Conservation (phyloP, 2,113 vertebrate species). For the Sula dactylatra region DNA sequence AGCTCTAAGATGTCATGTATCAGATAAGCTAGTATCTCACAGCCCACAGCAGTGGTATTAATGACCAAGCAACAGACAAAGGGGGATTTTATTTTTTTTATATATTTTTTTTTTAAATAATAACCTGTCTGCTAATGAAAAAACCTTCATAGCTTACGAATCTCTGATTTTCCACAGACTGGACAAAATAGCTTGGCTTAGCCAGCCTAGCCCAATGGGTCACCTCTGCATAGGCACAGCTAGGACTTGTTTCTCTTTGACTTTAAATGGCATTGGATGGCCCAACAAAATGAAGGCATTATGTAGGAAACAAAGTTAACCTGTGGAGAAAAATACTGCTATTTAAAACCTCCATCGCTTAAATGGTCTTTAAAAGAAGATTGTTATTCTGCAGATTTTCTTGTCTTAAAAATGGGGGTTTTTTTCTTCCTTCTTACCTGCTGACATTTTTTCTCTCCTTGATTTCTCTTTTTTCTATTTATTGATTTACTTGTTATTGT, state of each 20-base stretch:
- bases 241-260: neutral
- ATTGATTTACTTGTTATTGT: neutral
- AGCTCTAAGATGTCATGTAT: neutral
- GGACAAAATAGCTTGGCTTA: neutral
- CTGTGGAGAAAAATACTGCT: neutral
- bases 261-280: neutral
- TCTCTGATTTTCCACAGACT: neutral
- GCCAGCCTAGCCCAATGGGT: neutral
- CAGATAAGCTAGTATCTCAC: neutral
- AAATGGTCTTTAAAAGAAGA: neutral
- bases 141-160: neutral
- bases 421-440: neutral
- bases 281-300: neutral
- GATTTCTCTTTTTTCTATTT: neutral
- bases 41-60: rapidly evolving
- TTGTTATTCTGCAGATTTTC: neutral
- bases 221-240: neutral
- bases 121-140: neutral
- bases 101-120: neutral
- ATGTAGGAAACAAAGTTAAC: neutral
- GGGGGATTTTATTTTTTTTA: too few relatives aligned
- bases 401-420: neutral
- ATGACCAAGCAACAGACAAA: neutral
- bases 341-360: neutral
- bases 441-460: neutral